Percentiles rank a stretch among this genome's conserved stretches.
Conservation (phyloP, 2,888 invertebrate species). For the Cantharis nigra region DNA sequence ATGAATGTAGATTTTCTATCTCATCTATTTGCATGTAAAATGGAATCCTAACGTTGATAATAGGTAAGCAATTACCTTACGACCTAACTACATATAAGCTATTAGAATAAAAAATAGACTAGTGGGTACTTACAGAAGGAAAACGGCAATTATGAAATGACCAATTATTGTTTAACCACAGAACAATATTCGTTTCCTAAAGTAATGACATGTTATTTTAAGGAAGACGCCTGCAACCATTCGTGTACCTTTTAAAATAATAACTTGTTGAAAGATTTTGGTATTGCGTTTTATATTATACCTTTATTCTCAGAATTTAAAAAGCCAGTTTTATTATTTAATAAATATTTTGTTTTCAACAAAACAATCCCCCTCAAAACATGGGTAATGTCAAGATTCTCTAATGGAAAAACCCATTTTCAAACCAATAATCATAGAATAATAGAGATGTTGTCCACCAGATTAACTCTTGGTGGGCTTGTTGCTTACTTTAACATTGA, state of each 20-base stretch:
- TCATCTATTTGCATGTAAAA: constrained; percentile 2
- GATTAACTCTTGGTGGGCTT: no score
- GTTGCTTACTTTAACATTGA: no score
- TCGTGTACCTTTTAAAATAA: constrained; percentile 21
- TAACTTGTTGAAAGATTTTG: constrained; percentile 17
- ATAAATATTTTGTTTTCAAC: neutral
- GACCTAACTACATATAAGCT: constrained; percentile 6
- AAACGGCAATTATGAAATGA: constrained; percentile 25
- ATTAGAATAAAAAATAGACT: constrained; percentile 9
- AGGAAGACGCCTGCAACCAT: constrained; percentile 8
- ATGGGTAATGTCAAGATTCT: no score
- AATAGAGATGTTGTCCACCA: no score
- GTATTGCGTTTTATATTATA: constrained; percentile 8
- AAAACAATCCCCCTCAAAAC: no score
- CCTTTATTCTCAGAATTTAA: constrained; percentile 11
- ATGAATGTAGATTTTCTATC: neutral
- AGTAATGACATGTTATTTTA: constrained; percentile 26
- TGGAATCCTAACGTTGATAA: neutral
- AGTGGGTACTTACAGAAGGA: constrained; percentile 12
- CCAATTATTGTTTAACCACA: constrained; percentile 25
- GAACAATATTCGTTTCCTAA: constrained; percentile 24
- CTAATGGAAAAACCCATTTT: no score
- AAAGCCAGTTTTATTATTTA: neutral
- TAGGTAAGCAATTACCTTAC: constrained; percentile 5
- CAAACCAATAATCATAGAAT: no score